Evolutionary conservation across 92 coral and sea anemone species (phyloP), one percentile per base, ranked within the genome.

Genomic region (Zoanthus sansibaricus): DNA sequence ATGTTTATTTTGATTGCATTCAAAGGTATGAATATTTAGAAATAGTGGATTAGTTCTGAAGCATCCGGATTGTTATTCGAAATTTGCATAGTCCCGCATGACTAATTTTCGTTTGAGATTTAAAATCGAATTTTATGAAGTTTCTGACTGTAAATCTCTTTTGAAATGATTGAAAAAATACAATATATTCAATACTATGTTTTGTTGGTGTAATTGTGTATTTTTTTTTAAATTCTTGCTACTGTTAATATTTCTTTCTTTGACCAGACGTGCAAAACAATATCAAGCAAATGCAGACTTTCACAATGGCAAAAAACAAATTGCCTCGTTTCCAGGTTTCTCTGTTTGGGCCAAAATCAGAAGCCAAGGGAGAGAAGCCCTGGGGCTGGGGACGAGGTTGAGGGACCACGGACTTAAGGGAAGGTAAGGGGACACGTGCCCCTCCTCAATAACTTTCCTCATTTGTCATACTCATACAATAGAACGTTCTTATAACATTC

Each of bases 91-190:
- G 58, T 52, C 58, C 1, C 9, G 58, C 58, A 52, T 52, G 11
- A 25, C 13, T 14, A 52, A 52, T 9, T 52, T 52, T 52, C 58
- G 71, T 64, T 15, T 64, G 7, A 64, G 8, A 64, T 64, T 64
- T 64, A 56, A 64, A 64, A 64, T 64, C 71, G 4, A 64, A 7
- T 64, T 64, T 64, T 64, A 64, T 64, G 71, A 64, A 0, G 71
- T 64, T 64, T 64, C 4, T 64, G 21, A 7, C 71, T 64, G 71
- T 7, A 64, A 64, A 64, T 64, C 1, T 64, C 1, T 7, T 64
- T 64, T 66, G 71, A 66, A 66, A 66, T 66, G 71, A 16, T 66
- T 66, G 71, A 16, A 15, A 66, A 66, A 66, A 66, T 66, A 66
- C 5, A 66, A 66, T 66, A 66, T 64, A 2, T 66, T 66, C 17